Evolutionary conservation across 2,888 invertebrate species (phyloP), one percentile per base, ranked within the genome.

Genomic region (Thymelicus acteon): DNA sequence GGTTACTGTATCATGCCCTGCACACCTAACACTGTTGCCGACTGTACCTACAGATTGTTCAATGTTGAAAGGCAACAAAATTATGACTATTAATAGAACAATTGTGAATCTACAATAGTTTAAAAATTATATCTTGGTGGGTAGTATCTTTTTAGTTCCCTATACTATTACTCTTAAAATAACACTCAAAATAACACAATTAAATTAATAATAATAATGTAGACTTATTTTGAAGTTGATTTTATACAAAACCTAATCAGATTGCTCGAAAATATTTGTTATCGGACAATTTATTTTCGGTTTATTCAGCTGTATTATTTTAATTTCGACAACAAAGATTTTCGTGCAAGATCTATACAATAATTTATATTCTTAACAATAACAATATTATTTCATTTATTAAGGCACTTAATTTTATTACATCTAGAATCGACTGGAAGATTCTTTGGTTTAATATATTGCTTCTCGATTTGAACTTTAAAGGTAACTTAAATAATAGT

Each of bases 391-490:
- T 75, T 74, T 73, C 71, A 69, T 71, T 75, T 60, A 61, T 72
- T 67, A 80, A 81, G 80, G 80, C 80, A 81, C 81, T 76, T 76
- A 77, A 71, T 73, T 72, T 74, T 72, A 72, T 72, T 65, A 75
- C 73, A 72, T 75, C 80, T 80, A 89, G 90, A 92, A 90, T 88
- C 91, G 86, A 88, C 86, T 88, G 86, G 85, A 85, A 85, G 90
- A 91, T 90, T 90, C 92, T 92, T 92, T 92, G 91, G 92, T 90
- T 86, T 86, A 77, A 78, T 82, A 83, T 86, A 88, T 88, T 90
- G 86, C 86, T 83, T 85, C 82, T 83, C 82, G 78, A 83, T 92
- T 92, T 93, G 91, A 90, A 93, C 91, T 91, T 84, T 82, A 79
- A 85, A 86, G 91, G 91, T 91, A 92, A 91, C 92, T 90, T 91